Conservation (phyloP, 2,113 vertebrate species). For the Corydoras maculifer region DNA sequence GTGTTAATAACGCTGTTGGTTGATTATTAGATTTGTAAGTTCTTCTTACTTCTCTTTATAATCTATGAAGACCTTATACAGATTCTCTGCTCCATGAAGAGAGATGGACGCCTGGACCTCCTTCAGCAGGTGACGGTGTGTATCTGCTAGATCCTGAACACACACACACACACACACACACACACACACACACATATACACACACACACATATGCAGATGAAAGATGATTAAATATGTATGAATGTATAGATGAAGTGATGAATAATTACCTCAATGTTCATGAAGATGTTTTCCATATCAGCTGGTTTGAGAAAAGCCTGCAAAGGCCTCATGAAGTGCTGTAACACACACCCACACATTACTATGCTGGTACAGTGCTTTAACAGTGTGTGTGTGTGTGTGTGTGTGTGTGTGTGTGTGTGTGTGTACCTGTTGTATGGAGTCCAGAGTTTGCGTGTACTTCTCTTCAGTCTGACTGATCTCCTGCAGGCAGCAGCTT, state of each 20-base stretch:
- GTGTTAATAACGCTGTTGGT: too few species aligned
- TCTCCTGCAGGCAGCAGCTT: constrained; percentile 82
- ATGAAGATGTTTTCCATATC: constrained; percentile 87
- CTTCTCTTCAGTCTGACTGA: constrained; percentile 84
- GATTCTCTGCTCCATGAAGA: constrained; percentile 50
- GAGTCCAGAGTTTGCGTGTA: constrained; percentile 79
- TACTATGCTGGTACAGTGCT: background rate
- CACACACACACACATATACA: too few species aligned
- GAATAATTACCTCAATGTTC: constrained; percentile 71
- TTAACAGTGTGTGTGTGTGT: background rate
- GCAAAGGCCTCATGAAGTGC: constrained; percentile 85
- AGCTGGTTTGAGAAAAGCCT: constrained; percentile 66
- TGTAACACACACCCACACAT: constrained; percentile 41
- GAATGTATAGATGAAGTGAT: background rate
- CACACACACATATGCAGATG: too few species aligned
- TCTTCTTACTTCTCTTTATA: constrained; percentile 77
- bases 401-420: constrained; percentile 1
- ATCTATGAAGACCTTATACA: constrained; percentile 78
- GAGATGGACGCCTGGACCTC: constrained; percentile 69
- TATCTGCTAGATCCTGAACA: constrained; percentile 69
- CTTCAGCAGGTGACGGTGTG: constrained; percentile 67
- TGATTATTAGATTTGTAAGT: too few species aligned
- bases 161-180: constrained; percentile 2
- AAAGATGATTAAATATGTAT: background rate
- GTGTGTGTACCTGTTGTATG: constrained; percentile 72